Evolutionary conservation across 2,797 vertebrate species (phyloP).

Genomic region (Acrossocheilus fasciatus): DNA sequence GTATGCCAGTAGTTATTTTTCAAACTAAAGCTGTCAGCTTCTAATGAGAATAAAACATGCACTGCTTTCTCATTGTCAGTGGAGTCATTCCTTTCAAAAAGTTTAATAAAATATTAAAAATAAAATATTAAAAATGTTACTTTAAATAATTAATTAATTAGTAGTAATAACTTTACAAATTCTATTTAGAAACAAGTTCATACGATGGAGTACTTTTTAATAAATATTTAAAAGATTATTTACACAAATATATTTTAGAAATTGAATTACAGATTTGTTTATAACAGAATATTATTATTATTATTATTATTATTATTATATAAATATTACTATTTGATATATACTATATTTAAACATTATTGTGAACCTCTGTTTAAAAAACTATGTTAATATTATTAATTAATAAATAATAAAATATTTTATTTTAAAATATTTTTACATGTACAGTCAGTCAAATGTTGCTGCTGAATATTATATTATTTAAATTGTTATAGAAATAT

Average conservation of each 20-base stretch:
- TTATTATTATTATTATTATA: background rate
- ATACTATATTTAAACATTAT: no score
- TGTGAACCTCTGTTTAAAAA: background rate
- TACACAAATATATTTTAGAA: background rate
- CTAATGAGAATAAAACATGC: constrained; percentile 11
- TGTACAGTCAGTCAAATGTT: background rate
- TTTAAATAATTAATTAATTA: background rate
- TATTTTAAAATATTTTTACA: background rate
- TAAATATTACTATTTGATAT: background rate
- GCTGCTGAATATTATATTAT: background rate
- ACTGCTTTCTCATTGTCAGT: background rate
- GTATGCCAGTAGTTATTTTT: constrained; percentile 6
- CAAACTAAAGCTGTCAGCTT: constrained; percentile 21
- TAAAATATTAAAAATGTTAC: background rate
- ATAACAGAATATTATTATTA: background rate
- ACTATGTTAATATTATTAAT: background rate
- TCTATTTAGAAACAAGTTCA: background rate
- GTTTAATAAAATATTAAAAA: background rate
- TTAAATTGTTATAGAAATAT: background rate
- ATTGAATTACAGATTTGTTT: background rate
- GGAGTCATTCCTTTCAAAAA: background rate
- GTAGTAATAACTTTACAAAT: no score
- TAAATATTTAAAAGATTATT: background rate
- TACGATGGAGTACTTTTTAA: background rate
- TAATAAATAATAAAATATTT: background rate